Evolutionary conservation across 2,888 invertebrate species (phyloP).

Genomic region (Bursaphelenchus okinawaensis): DNA sequence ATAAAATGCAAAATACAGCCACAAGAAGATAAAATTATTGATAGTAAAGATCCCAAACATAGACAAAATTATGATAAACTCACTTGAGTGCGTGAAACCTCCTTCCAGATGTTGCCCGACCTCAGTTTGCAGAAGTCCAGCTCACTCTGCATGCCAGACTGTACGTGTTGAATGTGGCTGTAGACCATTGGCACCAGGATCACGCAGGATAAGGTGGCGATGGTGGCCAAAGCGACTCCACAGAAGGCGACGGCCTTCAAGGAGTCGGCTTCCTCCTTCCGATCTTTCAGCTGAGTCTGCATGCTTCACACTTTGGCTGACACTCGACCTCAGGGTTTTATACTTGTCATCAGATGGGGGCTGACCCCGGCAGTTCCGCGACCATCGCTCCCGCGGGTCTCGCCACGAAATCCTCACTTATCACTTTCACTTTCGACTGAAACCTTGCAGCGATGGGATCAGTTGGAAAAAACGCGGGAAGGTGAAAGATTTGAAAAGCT

Average conservation of each 20-base stretch:
- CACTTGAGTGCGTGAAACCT: constrained; percentile 40
- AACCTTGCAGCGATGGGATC: too few relatives aligned
- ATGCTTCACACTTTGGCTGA: neutral
- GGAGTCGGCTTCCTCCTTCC: constrained; percentile 24
- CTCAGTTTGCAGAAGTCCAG: constrained; percentile 45
- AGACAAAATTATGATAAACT: constrained; percentile 6
- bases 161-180: constrained; percentile 50
- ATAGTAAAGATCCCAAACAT: too few relatives aligned
- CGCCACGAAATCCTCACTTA: neutral
- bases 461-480: too few relatives aligned
- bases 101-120: constrained; percentile 38
- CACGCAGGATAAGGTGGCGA: constrained; percentile 40
- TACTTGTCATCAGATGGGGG: neutral
- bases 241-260: constrained; percentile 36
- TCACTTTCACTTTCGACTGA: neutral
- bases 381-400: neutral
- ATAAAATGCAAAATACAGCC: too few relatives aligned
- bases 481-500: too few relatives aligned
- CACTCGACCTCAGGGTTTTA: neutral
- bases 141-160: constrained; percentile 44
- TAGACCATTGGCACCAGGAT: constrained; percentile 44
- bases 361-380: neutral
- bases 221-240: constrained; percentile 39
- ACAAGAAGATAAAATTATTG: too few relatives aligned
- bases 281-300: constrained; percentile 2